Evolutionary conservation across 2,797 vertebrate species (phyloP).

Genomic region (Adelosebastes latens): DNA sequence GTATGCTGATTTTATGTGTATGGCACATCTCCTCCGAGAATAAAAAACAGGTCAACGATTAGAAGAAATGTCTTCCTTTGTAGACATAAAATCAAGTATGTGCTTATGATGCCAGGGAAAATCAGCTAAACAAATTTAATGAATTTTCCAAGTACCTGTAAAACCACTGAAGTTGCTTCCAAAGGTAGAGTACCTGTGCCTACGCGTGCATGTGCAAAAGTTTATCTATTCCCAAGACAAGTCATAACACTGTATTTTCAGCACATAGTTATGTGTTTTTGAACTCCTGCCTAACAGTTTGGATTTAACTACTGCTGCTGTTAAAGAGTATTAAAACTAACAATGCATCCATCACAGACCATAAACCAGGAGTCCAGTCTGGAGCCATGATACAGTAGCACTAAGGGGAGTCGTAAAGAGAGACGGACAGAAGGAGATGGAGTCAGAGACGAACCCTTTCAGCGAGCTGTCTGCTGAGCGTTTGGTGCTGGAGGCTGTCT

Average conservation of each 20-base stretch:
- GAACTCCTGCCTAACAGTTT: conserved; percentile 10
- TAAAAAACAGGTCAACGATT: conserved; percentile 5
- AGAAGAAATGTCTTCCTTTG: background rate
- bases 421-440: background rate
- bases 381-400: background rate
- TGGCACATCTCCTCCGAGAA: background rate
- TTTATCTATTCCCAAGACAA: conserved; percentile 29
- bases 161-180: conserved; percentile 19
- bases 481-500: conserved; percentile 73
- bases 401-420: conserved; percentile 8
- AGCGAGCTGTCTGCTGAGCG: conserved; percentile 84
- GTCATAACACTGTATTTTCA: conserved; percentile 30
- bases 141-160: conserved; percentile 35
- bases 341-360: conserved; percentile 44
- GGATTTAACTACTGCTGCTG: conserved; percentile 26
- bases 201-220: background rate
- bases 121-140: background rate
- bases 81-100: background rate
- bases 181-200: conserved; percentile 2
- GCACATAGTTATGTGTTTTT: conserved; percentile 17
- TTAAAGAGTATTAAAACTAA: conserved; percentile 52
- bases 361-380: conserved; percentile 18
- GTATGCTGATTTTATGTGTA: conserved; percentile 3
- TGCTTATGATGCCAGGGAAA: background rate
- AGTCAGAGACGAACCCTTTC: conserved; percentile 82